phyloP scores from a whole-genome alignment of 2,797 vertebrate genomes.

The Phaenicophaeus curvirostris region DNA sequence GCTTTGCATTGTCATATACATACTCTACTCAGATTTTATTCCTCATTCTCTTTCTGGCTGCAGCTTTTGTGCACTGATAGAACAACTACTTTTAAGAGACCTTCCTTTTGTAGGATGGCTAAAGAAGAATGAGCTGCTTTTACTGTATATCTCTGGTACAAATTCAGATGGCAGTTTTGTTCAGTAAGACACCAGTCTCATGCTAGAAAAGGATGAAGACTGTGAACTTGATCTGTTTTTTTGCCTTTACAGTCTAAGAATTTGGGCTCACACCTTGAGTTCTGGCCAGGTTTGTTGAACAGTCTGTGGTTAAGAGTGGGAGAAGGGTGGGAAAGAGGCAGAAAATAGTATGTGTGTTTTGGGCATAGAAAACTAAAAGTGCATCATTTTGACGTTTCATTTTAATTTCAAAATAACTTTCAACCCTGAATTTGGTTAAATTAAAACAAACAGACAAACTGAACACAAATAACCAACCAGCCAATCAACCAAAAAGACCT shows the following conservation, averaged over 20 bases:
- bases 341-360: fast-evolving
- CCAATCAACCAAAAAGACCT: no score
- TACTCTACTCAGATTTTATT: background rate
- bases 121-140: background rate
- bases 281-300: background rate
- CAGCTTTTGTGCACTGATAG: background rate
- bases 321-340: background rate
- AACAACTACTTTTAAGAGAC: background rate
- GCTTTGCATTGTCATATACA: background rate
- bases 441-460: background rate
- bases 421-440: background rate
- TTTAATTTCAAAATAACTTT: background rate
- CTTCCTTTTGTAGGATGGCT: background rate
- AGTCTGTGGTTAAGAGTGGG: background rate
- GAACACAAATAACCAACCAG: no score
- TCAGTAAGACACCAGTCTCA: background rate
- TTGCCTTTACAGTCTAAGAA: background rate
- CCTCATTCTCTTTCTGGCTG: background rate
- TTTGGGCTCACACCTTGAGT: background rate
- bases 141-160: background rate
- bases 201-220: background rate
- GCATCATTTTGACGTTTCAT: background rate
- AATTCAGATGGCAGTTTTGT: background rate
- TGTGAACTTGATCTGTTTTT: background rate
- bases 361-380: background rate